Conservation (phyloP, 2,797 vertebrate genomes). For the Neosilurus hyrtlii region DNA sequence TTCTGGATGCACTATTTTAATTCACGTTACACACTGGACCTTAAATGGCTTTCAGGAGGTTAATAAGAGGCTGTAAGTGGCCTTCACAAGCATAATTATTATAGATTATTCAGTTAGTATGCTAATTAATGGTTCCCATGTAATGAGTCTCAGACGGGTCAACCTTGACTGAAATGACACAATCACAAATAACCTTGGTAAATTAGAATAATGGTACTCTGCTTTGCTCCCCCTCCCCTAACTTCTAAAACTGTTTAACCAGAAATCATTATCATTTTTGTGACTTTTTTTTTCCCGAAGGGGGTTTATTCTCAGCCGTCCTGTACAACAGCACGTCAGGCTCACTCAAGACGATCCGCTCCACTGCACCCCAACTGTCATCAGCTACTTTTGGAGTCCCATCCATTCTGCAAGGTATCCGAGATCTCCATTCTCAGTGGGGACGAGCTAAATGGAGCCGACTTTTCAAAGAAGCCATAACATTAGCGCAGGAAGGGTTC, state of each 20-base stretch:
- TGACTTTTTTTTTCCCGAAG: conserved; percentile 47
- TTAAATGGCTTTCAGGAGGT: conserved; percentile 43
- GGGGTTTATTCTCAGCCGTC: conserved; percentile 67
- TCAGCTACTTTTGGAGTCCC: conserved; percentile 57
- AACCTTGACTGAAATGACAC: conserved; percentile 2
- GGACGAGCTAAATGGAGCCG: conserved; percentile 63
- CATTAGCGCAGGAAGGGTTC: conserved; percentile 66
- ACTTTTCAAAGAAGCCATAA: conserved; percentile 52
- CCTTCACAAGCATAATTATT: conserved; percentile 29
- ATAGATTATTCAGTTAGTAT: conserved; percentile 45
- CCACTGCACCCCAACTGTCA: conserved; percentile 50
- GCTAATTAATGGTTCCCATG: conserved; percentile 32
- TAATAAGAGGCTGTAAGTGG: conserved; percentile 32
- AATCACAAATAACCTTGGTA: not conserved
- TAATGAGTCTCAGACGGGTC: conserved; percentile 17
- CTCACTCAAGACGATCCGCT: conserved; percentile 57
- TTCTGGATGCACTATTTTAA: conserved; percentile 31
- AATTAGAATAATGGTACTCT: not conserved
- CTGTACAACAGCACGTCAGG: conserved; percentile 62
- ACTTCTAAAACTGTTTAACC: not conserved
- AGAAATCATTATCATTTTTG: not conserved
- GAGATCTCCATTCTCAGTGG: conserved; percentile 57
- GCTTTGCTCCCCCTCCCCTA: not conserved
- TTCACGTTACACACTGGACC: conserved; percentile 30
- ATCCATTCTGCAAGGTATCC: conserved; percentile 61